Base-by-base conservation (phyloP, 2,888 invertebrate species). In the Synanthedon tipuliformis region DNA sequence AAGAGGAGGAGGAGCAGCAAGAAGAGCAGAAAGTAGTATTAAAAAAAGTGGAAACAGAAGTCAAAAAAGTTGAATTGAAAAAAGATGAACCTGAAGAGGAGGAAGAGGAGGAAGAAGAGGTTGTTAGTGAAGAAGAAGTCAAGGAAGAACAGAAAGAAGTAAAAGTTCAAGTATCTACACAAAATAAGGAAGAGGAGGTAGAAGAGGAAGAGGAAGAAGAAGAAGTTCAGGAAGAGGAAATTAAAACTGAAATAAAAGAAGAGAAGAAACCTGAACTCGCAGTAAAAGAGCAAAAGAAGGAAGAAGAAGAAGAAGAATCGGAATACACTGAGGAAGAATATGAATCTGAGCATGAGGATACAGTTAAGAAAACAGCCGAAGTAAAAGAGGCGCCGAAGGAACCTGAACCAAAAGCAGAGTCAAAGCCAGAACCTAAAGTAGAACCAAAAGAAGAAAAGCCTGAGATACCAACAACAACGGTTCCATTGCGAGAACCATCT, bases 401-500 rank as follows among this genome's bases (percentile, higher is more conserved):
- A 50, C 27, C 53, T 48, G 64, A 59, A 50, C 57, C 56, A 55
- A 57, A 62, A 56, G 40, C 53, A 50, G 57, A 59, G 56, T 53
- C 41, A 18, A 57, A 59, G 18, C 51, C 55, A 1, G 59, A 65
- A 56, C 50, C 53, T n/a, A 51, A 48, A 50, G 40, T 48, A n/a
- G 54, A 59, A 51, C 52, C 52, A 16, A 55, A 61, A 52, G 55
- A 60, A 52, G 51, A 56, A 34, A 55, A 57, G 18, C 49, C 56
- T 16, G 61, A 64, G 10, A 58, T 61, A 55, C 23, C 60, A 4
- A 73, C 77, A 56, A 16, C 18, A 45, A 75, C 69, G 56, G 60
- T 73, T n/a, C 76, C 78, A 7, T 61, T 79, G 8, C 73, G 78
- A 52, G 87, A 86, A 58, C 84, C 83, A 27, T 81, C 86, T 4